Conservation (phyloP, 2,113 vertebrate genomes). For the Gavialis gangeticus region DNA sequence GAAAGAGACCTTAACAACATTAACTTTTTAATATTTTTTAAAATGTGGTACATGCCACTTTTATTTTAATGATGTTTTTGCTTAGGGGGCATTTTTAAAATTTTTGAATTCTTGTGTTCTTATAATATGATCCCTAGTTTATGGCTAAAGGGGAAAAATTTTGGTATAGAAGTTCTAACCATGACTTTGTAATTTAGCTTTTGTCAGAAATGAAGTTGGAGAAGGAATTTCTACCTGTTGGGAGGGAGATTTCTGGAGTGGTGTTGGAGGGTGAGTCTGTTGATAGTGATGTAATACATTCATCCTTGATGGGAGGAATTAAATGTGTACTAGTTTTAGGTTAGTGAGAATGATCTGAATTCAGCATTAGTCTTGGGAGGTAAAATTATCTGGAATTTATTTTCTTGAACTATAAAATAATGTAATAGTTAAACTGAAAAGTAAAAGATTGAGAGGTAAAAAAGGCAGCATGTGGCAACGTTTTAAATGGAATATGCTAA, state of each 20-base stretch:
- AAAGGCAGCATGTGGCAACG: background rate
- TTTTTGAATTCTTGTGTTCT: background rate
- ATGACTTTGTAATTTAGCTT: constrained; percentile 80
- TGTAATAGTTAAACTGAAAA: constrained; percentile 18
- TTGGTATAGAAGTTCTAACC: background rate
- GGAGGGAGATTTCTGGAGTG: constrained; percentile 91
- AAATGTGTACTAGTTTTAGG: background rate
- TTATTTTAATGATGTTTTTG: background rate
- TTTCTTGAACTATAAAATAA: background rate
- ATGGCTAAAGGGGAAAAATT: background rate
- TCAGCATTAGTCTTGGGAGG: background rate
- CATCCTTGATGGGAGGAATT: background rate
- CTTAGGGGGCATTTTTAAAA: background rate
- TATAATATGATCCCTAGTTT: background rate
- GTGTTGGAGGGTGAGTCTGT: constrained; percentile 88
- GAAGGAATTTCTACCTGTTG: constrained; percentile 87
- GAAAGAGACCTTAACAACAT: background rate
- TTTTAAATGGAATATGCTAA: background rate
- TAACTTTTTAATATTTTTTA: background rate
- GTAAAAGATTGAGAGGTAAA: constrained; percentile 9
- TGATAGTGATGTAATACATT: background rate
- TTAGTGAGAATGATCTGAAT: background rate
- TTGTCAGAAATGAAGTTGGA: constrained; percentile 85
- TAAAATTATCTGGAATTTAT: background rate
- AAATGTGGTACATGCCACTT: background rate